These are phyloP conservation scores for Loriculus beryllinus DNA, from an alignment of 2,797 vertebrate genomes.

Conservation along the genomic window DNA sequence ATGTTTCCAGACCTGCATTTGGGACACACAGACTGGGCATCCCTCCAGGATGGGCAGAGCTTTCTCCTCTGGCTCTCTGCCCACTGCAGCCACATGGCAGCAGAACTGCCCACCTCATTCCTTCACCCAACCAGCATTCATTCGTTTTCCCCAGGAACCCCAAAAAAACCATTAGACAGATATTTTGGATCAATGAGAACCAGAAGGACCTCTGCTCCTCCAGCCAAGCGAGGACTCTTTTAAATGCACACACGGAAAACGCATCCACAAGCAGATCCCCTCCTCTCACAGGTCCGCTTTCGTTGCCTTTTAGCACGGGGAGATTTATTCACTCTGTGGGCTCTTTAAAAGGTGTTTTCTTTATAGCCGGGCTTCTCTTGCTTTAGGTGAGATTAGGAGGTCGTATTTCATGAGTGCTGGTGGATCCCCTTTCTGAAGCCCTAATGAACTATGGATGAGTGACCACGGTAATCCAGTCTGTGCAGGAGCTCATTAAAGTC, in stretches of 20 bases:
- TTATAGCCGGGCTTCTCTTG: slow-evolving; percentile 53
- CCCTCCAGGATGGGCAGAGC: background rate
- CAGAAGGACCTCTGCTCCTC: background rate
- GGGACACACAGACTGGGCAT: background rate
- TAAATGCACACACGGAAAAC: background rate
- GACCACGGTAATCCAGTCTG: slow-evolving; percentile 64
- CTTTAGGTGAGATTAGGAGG: slow-evolving; percentile 66
- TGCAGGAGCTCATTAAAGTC: slow-evolving; percentile 62
- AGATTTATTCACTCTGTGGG: slow-evolving; percentile 62
- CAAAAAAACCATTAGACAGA: background rate
- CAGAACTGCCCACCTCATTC: background rate
- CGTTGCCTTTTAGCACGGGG: slow-evolving; percentile 14
- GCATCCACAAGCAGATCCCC: background rate
- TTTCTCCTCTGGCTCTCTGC: background rate
- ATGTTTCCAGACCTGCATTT: background rate
- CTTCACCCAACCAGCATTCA: background rate
- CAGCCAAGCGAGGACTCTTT: background rate
- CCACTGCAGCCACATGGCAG: background rate
- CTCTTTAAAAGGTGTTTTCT: slow-evolving; percentile 60
- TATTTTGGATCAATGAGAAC: background rate
- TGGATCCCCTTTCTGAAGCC: slow-evolving; percentile 51
- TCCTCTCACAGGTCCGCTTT: background rate
- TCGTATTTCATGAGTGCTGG: slow-evolving; percentile 59
- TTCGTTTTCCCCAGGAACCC: background rate
- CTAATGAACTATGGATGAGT: slow-evolving; percentile 72